Percentiles rank a stretch among this genome's conserved stretches.
Conservation (phyloP, 2,797 vertebrate species). For the Anguilla megastoma region DNA sequence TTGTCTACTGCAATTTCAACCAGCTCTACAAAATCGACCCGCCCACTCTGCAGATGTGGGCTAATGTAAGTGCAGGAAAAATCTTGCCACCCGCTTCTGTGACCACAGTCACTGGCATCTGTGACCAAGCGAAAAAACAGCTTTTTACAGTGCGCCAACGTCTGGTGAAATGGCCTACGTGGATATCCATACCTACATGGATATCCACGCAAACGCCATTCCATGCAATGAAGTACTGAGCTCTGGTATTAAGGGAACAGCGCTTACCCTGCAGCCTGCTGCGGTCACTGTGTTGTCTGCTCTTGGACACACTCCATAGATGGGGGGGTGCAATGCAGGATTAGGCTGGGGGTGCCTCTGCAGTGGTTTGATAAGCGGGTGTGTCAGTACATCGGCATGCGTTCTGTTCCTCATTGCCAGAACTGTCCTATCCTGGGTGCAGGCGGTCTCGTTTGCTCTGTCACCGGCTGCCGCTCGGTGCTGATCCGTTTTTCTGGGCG, state of each 20-base stretch:
- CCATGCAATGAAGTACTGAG: not conserved
- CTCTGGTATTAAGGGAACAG: not conserved
- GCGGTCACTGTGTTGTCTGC: too few species aligned
- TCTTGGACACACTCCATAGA: not conserved
- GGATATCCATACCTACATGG: not conserved
- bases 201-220: not conserved
- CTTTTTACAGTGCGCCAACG: not conserved
- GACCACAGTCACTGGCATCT: not conserved
- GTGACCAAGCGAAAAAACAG: not conserved
- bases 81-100: not conserved
- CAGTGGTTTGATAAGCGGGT: not conserved
- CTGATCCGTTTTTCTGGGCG: conserved; percentile 12
- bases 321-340: not conserved
- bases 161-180: not conserved
- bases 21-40: conserved; percentile 99
- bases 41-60: conserved; percentile 97
- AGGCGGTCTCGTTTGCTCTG: too few species aligned
- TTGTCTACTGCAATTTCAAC: conserved; percentile 99
- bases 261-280: not conserved
- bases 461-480: not conserved
- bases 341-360: not conserved
- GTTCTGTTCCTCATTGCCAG: not conserved
- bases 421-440: not conserved
- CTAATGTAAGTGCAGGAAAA: conserved; percentile 80
- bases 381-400: not conserved